These are phyloP conservation scores for Pachycephus smyrnensis DNA, from an alignment of 2,888 invertebrate genomes.

Conservation along the genomic window DNA sequence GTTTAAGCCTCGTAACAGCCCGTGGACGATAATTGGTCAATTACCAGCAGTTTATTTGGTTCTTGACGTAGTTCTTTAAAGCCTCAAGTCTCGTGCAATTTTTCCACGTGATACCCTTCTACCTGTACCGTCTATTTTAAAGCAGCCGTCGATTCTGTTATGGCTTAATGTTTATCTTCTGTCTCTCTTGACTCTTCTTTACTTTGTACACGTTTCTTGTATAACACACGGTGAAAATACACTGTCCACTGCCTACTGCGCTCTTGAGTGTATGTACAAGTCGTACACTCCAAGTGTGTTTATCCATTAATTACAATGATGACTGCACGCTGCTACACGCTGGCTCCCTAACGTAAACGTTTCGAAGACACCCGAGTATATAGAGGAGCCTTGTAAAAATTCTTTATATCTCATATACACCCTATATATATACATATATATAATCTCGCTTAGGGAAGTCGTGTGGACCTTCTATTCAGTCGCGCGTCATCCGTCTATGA, in stretches of 20 bases:
- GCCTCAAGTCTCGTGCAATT: background rate
- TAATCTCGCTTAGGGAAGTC: background rate
- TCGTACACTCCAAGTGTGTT: background rate
- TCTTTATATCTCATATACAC: background rate
- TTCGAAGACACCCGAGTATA: background rate
- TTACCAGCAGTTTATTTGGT: constrained; percentile 27
- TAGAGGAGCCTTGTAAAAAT: background rate
- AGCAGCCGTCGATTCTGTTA: constrained; percentile 22
- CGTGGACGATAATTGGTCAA: constrained; percentile 46
- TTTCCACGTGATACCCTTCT: background rate
- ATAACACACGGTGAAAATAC: background rate
- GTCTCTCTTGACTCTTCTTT: background rate
- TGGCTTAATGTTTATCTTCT: constrained; percentile 6
- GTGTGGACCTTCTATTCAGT: background rate
- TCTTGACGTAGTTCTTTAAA: constrained; percentile 7
- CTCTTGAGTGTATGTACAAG: background rate
- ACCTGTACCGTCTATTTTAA: constrained; percentile 4
- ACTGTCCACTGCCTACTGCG: background rate
- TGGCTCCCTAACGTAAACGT: background rate
- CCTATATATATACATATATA: background rate
- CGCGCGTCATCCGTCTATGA: background rate
- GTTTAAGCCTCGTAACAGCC: constrained; percentile 20
- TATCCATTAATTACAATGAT: background rate
- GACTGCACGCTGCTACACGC: background rate
- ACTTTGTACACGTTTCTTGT: background rate